phyloP scores from a whole-genome alignment of 2,888 invertebrate genomes.

The Drosophila ochracea region DNA sequence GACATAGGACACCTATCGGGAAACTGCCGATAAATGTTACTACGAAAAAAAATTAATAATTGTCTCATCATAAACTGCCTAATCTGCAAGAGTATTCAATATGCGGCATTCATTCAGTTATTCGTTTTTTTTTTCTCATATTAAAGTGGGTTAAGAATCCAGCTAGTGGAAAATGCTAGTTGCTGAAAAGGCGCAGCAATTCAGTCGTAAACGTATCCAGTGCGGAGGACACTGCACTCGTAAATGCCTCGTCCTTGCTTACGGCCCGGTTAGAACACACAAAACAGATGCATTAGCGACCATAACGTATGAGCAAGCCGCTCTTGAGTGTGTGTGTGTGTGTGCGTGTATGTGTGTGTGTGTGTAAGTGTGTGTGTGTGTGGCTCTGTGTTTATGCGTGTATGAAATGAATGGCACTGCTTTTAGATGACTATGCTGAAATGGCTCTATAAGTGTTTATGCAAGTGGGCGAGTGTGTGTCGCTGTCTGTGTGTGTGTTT shows the following conservation, averaged over 20 bases:
- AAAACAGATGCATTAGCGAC: conserved; percentile 80
- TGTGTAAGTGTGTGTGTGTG: background rate
- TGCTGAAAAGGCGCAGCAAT: conserved; percentile 43
- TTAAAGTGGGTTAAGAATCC: conserved; percentile 24
- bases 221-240: conserved; percentile 32
- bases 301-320: conserved; percentile 59
- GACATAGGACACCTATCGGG: background rate
- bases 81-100: conserved; percentile 21
- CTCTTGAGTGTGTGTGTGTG: conserved; percentile 31
- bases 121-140: conserved; percentile 1
- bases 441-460: conserved; percentile 77
- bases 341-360: conserved; percentile 10
- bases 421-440: conserved; percentile 76
- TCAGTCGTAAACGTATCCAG: conserved; percentile 41
- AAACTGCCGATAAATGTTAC: background rate
- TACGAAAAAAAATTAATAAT: background rate
- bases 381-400: conserved; percentile 4
- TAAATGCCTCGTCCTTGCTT: conserved; percentile 42
- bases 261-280: conserved; percentile 58
- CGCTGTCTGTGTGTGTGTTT: conserved; percentile 15
- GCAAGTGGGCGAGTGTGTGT: conserved; percentile 57
- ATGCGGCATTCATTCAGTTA: background rate
- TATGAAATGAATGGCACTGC: conserved; percentile 62
- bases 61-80: background rate
- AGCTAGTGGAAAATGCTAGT: conserved; percentile 19